Conservation (phyloP, 2,113 vertebrate species). For the Calyptomena viridis region DNA sequence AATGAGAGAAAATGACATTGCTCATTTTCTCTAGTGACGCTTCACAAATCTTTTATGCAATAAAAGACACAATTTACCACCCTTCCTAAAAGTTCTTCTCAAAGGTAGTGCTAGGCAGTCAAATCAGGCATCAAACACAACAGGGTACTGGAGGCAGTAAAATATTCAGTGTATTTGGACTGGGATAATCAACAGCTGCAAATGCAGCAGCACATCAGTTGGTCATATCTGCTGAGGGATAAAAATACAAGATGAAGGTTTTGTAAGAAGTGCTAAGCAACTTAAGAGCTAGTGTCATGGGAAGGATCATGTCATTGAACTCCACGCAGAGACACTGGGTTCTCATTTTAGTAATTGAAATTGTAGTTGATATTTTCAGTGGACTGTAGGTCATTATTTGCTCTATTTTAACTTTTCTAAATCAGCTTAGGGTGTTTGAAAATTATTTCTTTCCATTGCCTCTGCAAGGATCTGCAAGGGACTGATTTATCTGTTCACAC, state of each 20-base stretch:
- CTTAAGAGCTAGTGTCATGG: background rate
- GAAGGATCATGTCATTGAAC: background rate
- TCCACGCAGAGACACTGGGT: background rate
- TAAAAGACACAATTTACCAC: background rate
- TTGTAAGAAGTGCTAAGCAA: background rate
- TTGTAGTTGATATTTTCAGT: background rate
- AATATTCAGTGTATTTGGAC: background rate
- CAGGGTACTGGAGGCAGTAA: background rate
- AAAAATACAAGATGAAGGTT: background rate
- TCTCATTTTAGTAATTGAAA: background rate
- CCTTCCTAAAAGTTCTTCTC: background rate
- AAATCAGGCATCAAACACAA: background rate
- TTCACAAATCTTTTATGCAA: background rate
- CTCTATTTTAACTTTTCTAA: background rate
- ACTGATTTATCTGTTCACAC: background rate
- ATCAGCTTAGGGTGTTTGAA: background rate
- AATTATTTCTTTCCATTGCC: background rate
- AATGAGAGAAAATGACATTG: background rate
- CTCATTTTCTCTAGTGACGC: background rate
- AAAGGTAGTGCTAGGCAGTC: background rate
- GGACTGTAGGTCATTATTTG: background rate
- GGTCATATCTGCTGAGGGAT: background rate
- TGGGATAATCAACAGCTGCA: background rate
- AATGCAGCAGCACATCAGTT: background rate
- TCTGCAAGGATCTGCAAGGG: background rate